Base-by-base conservation (phyloP, 2,888 invertebrate species). In the Pasiphila rectangulata region DNA sequence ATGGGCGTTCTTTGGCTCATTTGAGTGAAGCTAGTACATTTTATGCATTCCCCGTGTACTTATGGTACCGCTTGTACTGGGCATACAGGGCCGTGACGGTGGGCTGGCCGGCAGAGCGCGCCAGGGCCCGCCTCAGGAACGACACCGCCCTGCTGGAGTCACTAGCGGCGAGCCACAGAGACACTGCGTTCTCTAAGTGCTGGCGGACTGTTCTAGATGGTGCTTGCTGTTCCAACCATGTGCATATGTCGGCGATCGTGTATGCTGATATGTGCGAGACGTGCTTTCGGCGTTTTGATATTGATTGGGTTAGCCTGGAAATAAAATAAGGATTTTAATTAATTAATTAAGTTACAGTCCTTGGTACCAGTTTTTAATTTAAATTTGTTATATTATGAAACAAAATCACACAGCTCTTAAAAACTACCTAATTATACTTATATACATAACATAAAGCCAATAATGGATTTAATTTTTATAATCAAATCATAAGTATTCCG, bases 51-150 rank as follows among this genome's bases (percentile, higher is more conserved):
- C 89, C 89, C 35, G 79, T 80, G 68, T 88, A 89, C 51, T 89
- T 89, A 72, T 89, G 83, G 46, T 88, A 89, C 37, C 83, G 73
- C 40, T 86, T 89, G 58, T 88, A 89, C 72, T 77, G 75, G n/a
- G 76, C 72, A 45, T 86, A 84, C 61, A 88, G 62, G 29, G 84
- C 83, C 0, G 75, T 75, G 67, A 88, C 69, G 0, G 88, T 85
- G 59, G 75, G 77, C 34, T 88, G 84, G 0, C 88, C 86, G 0
- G 80, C 59, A 0, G 70, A 53, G 0, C 83, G 81, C 0, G 83
- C 85, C 1, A 89, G 42, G 0, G 81, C 79, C 2, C 89, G 56
- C 32, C 79, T 73, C 1, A 89, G 47, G 63, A 89, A 89, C 0
- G 86, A 76, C 69, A 83, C 75, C 1, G 86, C 74, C 48, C 86